Base-by-base conservation (phyloP, 2,113 vertebrate genomes). In the Empidonax alnorum region DNA sequence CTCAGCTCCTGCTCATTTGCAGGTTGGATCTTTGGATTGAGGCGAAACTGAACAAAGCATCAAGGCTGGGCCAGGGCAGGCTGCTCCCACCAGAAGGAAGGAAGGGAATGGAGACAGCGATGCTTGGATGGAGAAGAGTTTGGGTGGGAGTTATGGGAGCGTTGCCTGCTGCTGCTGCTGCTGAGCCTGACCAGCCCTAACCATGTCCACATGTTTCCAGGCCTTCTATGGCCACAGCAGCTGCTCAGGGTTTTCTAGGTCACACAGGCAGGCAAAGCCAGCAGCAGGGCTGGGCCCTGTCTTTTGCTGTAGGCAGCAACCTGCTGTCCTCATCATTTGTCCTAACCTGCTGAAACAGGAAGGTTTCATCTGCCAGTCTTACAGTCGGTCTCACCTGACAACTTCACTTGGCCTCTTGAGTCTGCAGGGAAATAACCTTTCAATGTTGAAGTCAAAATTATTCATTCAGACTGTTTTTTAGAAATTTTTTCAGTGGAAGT, bases 131-230 rank as follows among this genome's bases (percentile, higher is more conserved):
- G 89, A 73, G 83, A 72, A 67, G 50, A 69, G 22, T 59, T 73
- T 6, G 30, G 46, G 50, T 62, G 68, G 49, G 76, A 84, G 23
- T 47, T 49, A 1, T 84, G 59, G 86, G 83, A 88, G 33, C 22
- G 4, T 31, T 31, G 44, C 20, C 2, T 10, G 11, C 44, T 63
- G 49, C 89, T 42, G 68, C 27, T 37, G 63, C 31, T 31, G 50
- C 89, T 27, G 31, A 67, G 39, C 14, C 19, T 78, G 47, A 67
- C 39, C 27, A 10, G 23, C 39, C 55, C 80, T 42, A 84, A 0
- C 42, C 25, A 80, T 63, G 37, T 41, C 46, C 49, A 56, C 0
- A 0, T 1, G 0, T 18, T 66, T 31, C 59, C 15, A 4, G 37
- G 81, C 42, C 20, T 85, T 41, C 53, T 8, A 7, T 52, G 68